A percentile compares a stretch with the other conserved stretches of the same genome.
These are phyloP conservation scores for Clivina fossor DNA, from an alignment of 2,888 invertebrate species.

Conservation along the genomic window DNA sequence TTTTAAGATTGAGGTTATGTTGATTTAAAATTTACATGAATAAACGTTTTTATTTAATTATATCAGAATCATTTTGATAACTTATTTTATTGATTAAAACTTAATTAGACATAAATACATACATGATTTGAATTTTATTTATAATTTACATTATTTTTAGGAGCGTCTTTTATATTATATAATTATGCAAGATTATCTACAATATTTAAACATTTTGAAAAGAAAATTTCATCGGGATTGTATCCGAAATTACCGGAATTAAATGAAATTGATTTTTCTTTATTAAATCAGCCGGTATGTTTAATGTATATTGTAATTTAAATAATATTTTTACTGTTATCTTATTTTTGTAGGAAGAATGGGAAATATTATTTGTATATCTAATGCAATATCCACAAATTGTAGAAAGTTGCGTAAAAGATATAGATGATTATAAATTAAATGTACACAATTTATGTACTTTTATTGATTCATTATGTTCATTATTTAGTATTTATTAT, in stretches of 20 bases:
- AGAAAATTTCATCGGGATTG: slow-evolving; percentile 56
- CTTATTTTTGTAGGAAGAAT: slow-evolving; percentile 68
- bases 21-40: slow-evolving; percentile 3
- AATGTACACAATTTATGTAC: slow-evolving; percentile 66
- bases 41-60: neutral
- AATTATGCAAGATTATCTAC: slow-evolving; percentile 73
- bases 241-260: slow-evolving; percentile 65
- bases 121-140: too few species aligned
- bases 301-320: neutral
- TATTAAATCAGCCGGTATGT: slow-evolving; percentile 67
- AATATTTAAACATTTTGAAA: slow-evolving; percentile 64
- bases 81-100: too few species aligned
- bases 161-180: slow-evolving; percentile 74
- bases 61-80: too few species aligned
- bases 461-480: slow-evolving; percentile 65
- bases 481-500: slow-evolving; percentile 74
- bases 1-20: slow-evolving; percentile 16
- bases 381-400: slow-evolving; percentile 66
- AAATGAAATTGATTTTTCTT: slow-evolving; percentile 61
- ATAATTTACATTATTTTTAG: slow-evolving; percentile 53
- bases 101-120: too few species aligned
- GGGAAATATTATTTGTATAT: slow-evolving; percentile 70
- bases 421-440: slow-evolving; percentile 57
- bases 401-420: slow-evolving; percentile 58
- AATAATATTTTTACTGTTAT: slow-evolving; percentile 37